These are phyloP conservation scores for Chaetops frenatus DNA, from an alignment of 2,113 vertebrate genomes.

Conservation along the genomic window DNA sequence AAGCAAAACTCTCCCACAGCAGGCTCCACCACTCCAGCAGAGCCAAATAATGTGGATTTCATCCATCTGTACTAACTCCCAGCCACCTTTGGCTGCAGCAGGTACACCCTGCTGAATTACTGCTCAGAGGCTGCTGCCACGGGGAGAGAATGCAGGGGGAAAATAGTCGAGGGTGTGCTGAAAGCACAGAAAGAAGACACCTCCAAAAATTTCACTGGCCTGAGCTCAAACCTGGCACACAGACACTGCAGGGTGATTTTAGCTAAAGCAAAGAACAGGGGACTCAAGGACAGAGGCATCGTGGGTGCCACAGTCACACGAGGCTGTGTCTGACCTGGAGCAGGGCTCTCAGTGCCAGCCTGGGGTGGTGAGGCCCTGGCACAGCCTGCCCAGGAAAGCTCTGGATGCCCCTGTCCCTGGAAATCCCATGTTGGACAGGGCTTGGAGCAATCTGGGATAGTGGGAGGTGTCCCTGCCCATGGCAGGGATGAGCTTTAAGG, in stretches of 20 bases:
- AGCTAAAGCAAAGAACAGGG: background rate
- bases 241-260: background rate
- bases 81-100: background rate
- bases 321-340: background rate
- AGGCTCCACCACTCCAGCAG: background rate
- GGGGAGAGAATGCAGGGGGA: background rate
- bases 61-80: background rate
- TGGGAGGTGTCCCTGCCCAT: background rate
- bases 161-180: background rate
- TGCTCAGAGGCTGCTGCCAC: background rate
- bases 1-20: background rate
- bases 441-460: fast-evolving
- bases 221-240: background rate
- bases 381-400: background rate
- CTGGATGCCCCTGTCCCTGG: background rate
- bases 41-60: background rate
- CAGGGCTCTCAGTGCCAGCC: fast-evolving
- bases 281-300: background rate
- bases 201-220: background rate
- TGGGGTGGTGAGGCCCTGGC: background rate
- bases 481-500: background rate
- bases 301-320: background rate
- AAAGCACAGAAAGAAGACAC: background rate
- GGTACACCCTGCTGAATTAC: background rate
- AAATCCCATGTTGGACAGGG: background rate